phyloP scores from a whole-genome alignment of 2,113 vertebrate species.

The Tauraco erythrolophus region DNA sequence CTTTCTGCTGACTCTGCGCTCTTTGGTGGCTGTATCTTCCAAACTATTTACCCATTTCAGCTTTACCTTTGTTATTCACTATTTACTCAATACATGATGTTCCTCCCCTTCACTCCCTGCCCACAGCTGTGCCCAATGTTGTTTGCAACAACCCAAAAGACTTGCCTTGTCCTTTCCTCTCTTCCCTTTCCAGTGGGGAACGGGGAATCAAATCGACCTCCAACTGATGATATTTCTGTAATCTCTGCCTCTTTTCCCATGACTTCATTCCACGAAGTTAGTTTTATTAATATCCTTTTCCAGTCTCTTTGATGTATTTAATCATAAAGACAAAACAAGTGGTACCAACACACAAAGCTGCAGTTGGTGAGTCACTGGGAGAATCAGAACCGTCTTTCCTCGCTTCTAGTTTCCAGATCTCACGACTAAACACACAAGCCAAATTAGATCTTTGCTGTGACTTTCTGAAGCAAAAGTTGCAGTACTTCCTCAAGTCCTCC shows the following conservation, averaged over 20 bases:
- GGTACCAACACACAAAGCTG: neutral
- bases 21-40: fast-evolving
- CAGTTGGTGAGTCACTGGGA: neutral
- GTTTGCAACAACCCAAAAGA: neutral
- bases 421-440: neutral
- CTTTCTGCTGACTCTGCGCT: neutral
- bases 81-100: neutral
- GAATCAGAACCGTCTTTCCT: neutral
- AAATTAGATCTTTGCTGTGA: neutral
- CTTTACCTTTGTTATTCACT: neutral
- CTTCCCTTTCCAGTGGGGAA: neutral
- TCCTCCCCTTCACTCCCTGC: neutral
- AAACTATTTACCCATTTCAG: neutral
- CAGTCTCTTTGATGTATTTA: neutral
- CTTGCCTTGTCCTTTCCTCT: neutral
- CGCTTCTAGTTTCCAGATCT: neutral
- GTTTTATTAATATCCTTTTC: neutral
- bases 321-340: neutral
- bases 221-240: neutral
- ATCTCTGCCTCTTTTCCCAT: neutral
- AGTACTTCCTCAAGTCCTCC: neutral
- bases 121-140: neutral
- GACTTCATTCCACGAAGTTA: neutral
- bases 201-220: neutral
- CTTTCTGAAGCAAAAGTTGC: neutral